Evolutionary conservation across 2,797 vertebrate genomes (phyloP), one percentile per base, ranked within the genome.

Genomic region (Myiothlypis coronata): DNA sequence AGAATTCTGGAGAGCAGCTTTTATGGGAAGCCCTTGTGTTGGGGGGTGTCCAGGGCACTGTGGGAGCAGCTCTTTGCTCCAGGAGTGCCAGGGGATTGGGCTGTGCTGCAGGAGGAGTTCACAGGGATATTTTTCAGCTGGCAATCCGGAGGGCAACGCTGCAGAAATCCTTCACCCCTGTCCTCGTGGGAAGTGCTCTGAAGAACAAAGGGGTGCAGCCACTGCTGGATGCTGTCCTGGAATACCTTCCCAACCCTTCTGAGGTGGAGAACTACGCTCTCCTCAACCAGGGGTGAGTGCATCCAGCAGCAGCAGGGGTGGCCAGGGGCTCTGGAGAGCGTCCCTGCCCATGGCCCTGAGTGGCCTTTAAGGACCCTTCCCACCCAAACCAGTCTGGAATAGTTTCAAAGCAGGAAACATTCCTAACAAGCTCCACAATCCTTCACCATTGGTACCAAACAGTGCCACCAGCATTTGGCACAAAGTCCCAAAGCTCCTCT

Each of bases 181-280:
- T 99, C 21, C 96, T 99, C 53, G 97, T 99, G 93, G 99, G 99
- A 89, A 99, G 99, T 21, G 99, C 99, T 21, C 68, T 99, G 94
- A 99, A 99, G 97, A 99, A 99, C 97, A 99, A 99, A 95, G 99
- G 99, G 6, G 98, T 99, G 11, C 99, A 99, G 93, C 99, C 99
- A 1, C 97, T 99, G 16, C 93, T 99, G 93, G 98, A 99, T 32
- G 99, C 99, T 2, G 98, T 98, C 53, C 94, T 99, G 87, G 98
- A 99, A 22, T 99, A 99, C 76, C 98, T 99, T 64, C 99, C 99
- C 5, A 98, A 99, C 81, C 99, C 99, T 22, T 98, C 98, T 0
- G 98, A 99, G 96, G 98, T 99, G 46, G 98, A 98, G 90, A 99
- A 99, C 97, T 99, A 98, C 0, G 99, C 99, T 35, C 96, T 98